Evolutionary conservation across 2,113 vertebrate species (phyloP), one percentile per base, ranked within the genome.

Genomic region (Leptodactylus fuscus): DNA sequence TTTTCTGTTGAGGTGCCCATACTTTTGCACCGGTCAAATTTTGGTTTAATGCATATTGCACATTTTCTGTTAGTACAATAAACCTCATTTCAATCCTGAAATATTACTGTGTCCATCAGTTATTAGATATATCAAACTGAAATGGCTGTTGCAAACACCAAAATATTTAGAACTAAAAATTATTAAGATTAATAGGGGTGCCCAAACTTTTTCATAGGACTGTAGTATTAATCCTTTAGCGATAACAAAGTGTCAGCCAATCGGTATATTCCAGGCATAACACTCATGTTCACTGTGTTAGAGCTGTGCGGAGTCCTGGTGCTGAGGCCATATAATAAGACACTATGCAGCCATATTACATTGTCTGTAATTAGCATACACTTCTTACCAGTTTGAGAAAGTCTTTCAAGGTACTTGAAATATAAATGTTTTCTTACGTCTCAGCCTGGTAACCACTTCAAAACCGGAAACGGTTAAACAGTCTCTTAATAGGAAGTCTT

Each of bases 401-500:
- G 11, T 32, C 24, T 51, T 32, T 27, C 16, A 51, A 49, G 15
- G 24, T 49, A 32, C 44, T 51, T 75, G 24, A 49, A 49, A 49
- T 32, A 76, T 32, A 48, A 27, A 32, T n/a, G 4, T 20, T 41
- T 24, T 73, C 46, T 73, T 73, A 20, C 4, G 0, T 46, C 4
- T 73, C 38, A 49, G 24, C 46, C 46, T 34, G 24, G 10, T 80
- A 34, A 12, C 22, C 34, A 62, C 34, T 80, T 36, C 5, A 80
- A 60, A 60, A n/a, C 34, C 13, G 46, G 62, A 69, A 82, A 41
- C 9, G 38, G 29, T 51, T 71, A 53, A 62, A 71, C 12, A 16
- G 6, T n/a, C 48, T 69, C 36, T 51, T 44, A 85, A 36, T 65
- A 27, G 18, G 44, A 77, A 65, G n/a, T 70, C 29, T 60, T 70